Conservation (phyloP, 2,797 vertebrate genomes). For the Aselliscus stoliczkanus region DNA sequence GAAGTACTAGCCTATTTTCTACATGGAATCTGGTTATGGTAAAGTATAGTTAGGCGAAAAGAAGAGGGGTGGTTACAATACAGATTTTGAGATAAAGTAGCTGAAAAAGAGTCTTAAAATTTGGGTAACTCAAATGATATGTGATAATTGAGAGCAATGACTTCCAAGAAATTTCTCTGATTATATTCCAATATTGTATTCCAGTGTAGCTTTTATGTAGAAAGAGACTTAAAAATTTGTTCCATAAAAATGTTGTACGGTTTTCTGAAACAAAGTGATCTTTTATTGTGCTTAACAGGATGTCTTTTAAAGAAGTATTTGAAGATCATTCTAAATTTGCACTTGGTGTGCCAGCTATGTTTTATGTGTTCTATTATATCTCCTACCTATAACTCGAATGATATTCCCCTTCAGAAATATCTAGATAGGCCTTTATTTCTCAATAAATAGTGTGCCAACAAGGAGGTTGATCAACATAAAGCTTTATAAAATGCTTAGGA, state of each 20-base stretch:
- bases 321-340: not conserved
- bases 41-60: not conserved
- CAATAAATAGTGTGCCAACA: not conserved
- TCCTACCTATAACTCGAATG: not conserved
- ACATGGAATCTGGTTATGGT: not conserved
- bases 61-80: not conserved
- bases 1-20: not conserved
- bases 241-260: not conserved
- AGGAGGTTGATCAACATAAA: not conserved
- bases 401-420: not conserved
- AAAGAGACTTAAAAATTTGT: not conserved
- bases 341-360: not conserved
- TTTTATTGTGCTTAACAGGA: not conserved
- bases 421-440: not conserved
- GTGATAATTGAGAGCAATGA: not conserved
- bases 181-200: not conserved
- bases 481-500: not conserved
- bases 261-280: not conserved
- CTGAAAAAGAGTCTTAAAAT: not conserved
- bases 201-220: not conserved
- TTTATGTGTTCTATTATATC: not conserved
- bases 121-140: not conserved
- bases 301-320: not conserved
- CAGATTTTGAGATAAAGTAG: not conserved
- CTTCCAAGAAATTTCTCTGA: not conserved